phyloP scores from a whole-genome alignment of 2,797 vertebrate genomes.

The Coregonus sp. region DNA sequence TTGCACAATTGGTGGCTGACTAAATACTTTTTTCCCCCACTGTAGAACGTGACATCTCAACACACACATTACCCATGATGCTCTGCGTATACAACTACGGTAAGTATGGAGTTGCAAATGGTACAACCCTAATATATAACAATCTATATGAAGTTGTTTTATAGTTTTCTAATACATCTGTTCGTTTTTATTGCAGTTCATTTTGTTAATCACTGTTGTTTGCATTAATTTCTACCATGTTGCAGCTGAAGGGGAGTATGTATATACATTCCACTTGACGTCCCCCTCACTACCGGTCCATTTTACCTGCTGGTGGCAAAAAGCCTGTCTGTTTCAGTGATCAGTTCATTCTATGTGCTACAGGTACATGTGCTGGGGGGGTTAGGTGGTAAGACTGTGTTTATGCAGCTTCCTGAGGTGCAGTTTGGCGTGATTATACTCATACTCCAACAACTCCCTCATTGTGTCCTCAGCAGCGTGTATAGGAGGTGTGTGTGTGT shows the following conservation, averaged over 20 bases:
- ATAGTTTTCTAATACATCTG: not conserved
- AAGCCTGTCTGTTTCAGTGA: too few relatives aligned
- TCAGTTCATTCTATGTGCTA: too few relatives aligned
- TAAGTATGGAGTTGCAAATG: too few relatives aligned
- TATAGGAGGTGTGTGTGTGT: not conserved
- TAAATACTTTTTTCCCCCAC: too few relatives aligned
- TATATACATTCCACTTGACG: not conserved
- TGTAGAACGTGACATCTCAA: too few relatives aligned
- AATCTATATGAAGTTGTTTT: too few relatives aligned
- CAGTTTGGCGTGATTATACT: conserved; percentile 63
- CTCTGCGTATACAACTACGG: too few relatives aligned
- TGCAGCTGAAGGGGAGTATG: not conserved
- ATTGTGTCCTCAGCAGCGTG: conserved; percentile 53
- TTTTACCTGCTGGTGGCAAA: not conserved
- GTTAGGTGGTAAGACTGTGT: conserved; percentile 14
- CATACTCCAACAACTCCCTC: conserved; percentile 47
- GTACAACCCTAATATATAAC: too few relatives aligned
- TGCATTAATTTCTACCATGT: not conserved
- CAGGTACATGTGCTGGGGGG: not conserved
- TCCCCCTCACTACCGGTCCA: not conserved
- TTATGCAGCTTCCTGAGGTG: conserved; percentile 60
- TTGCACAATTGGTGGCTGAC: too few relatives aligned
- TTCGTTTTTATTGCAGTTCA: not conserved
- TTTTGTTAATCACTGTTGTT: not conserved
- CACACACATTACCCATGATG: too few relatives aligned